A percentile compares a stretch with the other conserved stretches of the same genome.
Evolutionary conservation across 2,888 invertebrate genomes (phyloP).

Genomic region (Teinopalpus imperialis): DNA sequence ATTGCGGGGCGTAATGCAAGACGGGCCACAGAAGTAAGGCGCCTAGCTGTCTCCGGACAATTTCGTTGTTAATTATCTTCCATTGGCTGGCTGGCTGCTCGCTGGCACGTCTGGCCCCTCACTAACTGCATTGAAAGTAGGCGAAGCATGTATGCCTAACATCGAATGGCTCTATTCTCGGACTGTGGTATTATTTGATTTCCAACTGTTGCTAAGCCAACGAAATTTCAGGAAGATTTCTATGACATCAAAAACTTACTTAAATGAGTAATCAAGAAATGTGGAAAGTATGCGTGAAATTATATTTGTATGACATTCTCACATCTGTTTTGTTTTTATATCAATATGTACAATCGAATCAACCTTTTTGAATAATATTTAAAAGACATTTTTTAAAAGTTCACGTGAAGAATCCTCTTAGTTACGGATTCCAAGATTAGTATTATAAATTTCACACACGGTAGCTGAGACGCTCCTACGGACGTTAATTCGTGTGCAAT

Average conservation of each 20-base stretch:
- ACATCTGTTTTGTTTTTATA: no score
- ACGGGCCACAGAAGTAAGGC: constrained; percentile 69
- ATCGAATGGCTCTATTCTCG: constrained; percentile 39
- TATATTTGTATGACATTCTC: no score
- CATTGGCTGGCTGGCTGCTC: constrained; percentile 57
- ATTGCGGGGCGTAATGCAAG: constrained; percentile 67
- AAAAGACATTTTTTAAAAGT: constrained; percentile 17
- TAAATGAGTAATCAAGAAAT: no score
- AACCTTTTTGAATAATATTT: no score
- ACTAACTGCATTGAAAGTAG: constrained; percentile 62
- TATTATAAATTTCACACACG: constrained; percentile 23
- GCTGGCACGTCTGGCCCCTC: constrained; percentile 61
- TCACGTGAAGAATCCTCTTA: constrained; percentile 14
- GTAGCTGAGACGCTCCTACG: constrained; percentile 8
- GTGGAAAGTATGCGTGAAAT: no score
- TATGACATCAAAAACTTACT: no score
- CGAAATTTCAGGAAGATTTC: no score
- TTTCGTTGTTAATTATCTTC: constrained; percentile 73
- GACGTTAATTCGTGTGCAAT: constrained; percentile 14
- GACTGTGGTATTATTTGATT: constrained; percentile 46
- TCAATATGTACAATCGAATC: no score
- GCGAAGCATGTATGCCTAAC: constrained; percentile 43
- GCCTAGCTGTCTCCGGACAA: constrained; percentile 75
- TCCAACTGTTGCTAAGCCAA: constrained; percentile 50
- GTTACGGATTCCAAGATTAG: constrained; percentile 15